A percentile compares a stretch with the other conserved stretches of the same genome.
Conservation (phyloP, 1,140 invertebrate genomes). For the Dreissena rostriformis region DNA sequence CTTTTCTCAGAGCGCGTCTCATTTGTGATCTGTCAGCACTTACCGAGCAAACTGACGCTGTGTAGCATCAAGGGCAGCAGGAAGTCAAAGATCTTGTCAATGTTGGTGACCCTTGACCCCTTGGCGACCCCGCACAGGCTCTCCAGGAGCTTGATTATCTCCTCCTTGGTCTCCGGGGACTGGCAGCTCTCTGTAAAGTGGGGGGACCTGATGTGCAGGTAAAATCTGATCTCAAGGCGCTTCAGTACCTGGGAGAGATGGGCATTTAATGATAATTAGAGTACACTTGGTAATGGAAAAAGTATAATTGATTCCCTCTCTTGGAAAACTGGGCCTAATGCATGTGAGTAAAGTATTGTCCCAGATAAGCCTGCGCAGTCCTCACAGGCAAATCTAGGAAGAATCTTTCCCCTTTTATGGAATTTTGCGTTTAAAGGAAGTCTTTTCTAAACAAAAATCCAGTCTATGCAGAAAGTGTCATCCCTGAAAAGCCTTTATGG, state of each 20-base stretch:
- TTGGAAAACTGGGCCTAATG: too few species aligned
- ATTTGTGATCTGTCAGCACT: not conserved
- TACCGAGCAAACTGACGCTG: constrained; percentile 85
- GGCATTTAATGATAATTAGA: constrained; percentile 3
- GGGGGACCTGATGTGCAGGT: constrained; percentile 83
- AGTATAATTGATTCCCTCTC: too few species aligned
- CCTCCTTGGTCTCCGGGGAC: constrained; percentile 84
- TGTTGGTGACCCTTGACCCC: constrained; percentile 84
- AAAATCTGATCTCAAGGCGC: constrained; percentile 85
- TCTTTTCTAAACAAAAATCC: too few species aligned
- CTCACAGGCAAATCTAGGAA: too few species aligned
- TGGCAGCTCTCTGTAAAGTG: constrained; percentile 85
- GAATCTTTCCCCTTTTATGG: too few species aligned
- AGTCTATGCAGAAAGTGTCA: too few species aligned
- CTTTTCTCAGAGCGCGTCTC: too few species aligned
- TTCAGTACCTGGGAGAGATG: constrained; percentile 83
- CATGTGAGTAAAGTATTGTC: too few species aligned
- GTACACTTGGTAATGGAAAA: too few species aligned
- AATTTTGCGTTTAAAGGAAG: too few species aligned
- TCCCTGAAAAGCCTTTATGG: too few species aligned
- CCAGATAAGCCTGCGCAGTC: too few species aligned
- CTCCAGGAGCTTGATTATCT: constrained; percentile 86
- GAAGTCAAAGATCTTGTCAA: constrained; percentile 86
- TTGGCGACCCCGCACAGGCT: constrained; percentile 86
- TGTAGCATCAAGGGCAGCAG: constrained; percentile 86